These are phyloP conservation scores for Orchesella flavescens DNA, from an alignment of 2,888 invertebrate genomes.

Conservation along the genomic window DNA sequence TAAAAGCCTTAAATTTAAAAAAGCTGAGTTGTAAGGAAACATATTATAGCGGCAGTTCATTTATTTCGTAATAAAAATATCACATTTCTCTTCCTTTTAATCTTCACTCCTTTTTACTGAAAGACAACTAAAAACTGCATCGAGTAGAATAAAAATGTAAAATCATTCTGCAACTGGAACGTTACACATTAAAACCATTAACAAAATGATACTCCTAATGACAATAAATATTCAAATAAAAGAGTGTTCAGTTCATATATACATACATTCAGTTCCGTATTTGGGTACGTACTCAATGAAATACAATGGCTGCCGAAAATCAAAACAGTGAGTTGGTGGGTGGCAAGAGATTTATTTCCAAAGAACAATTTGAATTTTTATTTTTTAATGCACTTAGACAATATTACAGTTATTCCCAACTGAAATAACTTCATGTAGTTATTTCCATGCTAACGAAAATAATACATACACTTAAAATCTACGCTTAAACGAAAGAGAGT, in stretches of 20 bases:
- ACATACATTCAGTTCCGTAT: too few relatives aligned
- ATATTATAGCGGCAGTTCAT: too few relatives aligned
- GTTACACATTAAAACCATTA: neutral
- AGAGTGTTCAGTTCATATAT: too few relatives aligned
- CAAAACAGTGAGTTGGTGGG: neutral
- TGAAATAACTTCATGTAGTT: neutral
- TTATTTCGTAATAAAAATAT: neutral
- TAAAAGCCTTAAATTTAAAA: too few relatives aligned
- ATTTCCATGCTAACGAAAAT: neutral
- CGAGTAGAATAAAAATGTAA: too few relatives aligned
- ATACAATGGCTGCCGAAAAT: too few relatives aligned
- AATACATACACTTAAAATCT: too few relatives aligned
- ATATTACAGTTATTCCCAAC: neutral
- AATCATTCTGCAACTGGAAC: neutral
- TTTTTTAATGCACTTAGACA: neutral
- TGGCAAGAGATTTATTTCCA: neutral
- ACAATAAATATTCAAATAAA: neutral
- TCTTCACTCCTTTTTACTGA: neutral
- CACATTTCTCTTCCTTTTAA: neutral
- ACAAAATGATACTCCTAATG: neutral
- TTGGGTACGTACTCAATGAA: too few relatives aligned
- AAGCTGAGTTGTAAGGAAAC: too few relatives aligned
- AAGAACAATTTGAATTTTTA: neutral
- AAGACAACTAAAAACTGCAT: neutral
- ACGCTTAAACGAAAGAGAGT: too few relatives aligned